Percentiles rank a stretch among this genome's conserved stretches.
phyloP scores from a whole-genome alignment of 2,113 vertebrate species.

The Heterotis niloticus region DNA sequence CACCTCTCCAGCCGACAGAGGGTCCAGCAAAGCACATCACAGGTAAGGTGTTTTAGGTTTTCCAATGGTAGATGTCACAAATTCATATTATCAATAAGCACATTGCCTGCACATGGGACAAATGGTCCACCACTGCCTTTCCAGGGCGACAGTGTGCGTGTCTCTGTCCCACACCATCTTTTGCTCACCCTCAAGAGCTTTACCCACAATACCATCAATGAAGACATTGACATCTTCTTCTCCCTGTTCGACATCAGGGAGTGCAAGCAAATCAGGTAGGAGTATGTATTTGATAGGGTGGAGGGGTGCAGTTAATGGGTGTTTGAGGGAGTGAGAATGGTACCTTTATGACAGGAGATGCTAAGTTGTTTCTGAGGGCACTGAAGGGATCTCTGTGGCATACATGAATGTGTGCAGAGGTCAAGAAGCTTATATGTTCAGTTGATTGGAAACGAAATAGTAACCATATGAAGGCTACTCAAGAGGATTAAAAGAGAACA shows the following conservation, averaged over 20 bases:
- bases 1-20: slow-evolving; percentile 94
- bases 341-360: slow-evolving; percentile 4
- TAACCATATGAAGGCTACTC: neutral
- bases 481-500: neutral
- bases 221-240: slow-evolving; percentile 92
- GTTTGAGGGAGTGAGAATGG: neutral
- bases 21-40: slow-evolving; percentile 91
- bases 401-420: slow-evolving; percentile 4
- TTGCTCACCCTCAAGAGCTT: slow-evolving; percentile 96
- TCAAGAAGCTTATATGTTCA: slow-evolving; percentile 7
- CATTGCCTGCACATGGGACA: neutral
- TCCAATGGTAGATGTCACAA: too few species aligned
- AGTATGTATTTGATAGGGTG: slow-evolving; percentile 20
- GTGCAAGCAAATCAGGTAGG: slow-evolving; percentile 90
- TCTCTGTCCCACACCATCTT: slow-evolving; percentile 90
- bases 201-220: slow-evolving; percentile 94
- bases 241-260: slow-evolving; percentile 89
- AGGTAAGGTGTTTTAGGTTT: slow-evolving; percentile 66
- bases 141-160: slow-evolving; percentile 79
- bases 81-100: neutral
- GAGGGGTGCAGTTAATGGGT: neutral
- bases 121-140: slow-evolving; percentile 23
- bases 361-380: neutral
- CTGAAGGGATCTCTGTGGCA: slow-evolving; percentile 7
- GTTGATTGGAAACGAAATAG: neutral